These are phyloP conservation scores for Drosophila mayaguana DNA, from an alignment of 2,888 invertebrate genomes.

Conservation along the genomic window DNA sequence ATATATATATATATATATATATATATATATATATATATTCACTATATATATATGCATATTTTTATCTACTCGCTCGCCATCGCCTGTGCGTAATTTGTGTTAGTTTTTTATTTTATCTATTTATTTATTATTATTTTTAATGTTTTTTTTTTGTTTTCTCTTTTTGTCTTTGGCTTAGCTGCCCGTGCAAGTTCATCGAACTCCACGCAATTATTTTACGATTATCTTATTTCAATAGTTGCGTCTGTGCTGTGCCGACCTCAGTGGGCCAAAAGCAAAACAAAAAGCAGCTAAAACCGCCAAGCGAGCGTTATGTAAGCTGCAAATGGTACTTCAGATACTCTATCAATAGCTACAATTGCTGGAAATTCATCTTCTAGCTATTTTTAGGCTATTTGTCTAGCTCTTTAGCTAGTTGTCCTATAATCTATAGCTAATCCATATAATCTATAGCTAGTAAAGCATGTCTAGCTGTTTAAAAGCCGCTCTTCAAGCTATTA, in stretches of 20 bases:
- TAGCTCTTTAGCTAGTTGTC: neutral
- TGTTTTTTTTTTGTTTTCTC: neutral
- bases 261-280: constrained; percentile 12
- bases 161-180: constrained; percentile 10
- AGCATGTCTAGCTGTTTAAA: too few relatives aligned
- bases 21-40: constrained; percentile 19
- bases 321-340: constrained; percentile 16
- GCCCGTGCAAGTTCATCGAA: constrained; percentile 64
- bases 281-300: constrained; percentile 18
- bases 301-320: constrained; percentile 11
- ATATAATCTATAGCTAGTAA: too few relatives aligned
- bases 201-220: constrained; percentile 72
- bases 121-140: constrained; percentile 26
- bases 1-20: constrained; percentile 21
- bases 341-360: neutral
- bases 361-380: neutral
- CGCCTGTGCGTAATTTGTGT: constrained; percentile 33
- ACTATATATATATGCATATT: too few relatives aligned
- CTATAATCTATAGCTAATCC: too few relatives aligned
- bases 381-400: neutral
- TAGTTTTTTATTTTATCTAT: constrained; percentile 16
- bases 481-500: neutral
- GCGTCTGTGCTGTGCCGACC: constrained; percentile 14
- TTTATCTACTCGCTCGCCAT: constrained; percentile 47
- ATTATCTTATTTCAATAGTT: constrained; percentile 65